Conservation (phyloP, 2,888 invertebrate genomes). For the Caradrina clavipalpis region DNA sequence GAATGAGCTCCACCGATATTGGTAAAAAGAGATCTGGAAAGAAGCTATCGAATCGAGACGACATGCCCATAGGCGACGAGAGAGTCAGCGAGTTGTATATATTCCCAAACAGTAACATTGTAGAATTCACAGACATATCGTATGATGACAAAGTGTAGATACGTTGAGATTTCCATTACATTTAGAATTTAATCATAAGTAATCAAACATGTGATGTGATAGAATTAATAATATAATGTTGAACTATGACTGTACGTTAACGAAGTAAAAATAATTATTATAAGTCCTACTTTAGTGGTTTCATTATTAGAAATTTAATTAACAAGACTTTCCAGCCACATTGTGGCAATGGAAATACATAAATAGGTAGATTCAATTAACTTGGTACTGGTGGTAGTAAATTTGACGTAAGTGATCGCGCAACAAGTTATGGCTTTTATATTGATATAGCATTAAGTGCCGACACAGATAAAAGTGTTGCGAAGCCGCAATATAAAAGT, state of each 20-base stretch:
- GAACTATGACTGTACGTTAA: constrained; percentile 49
- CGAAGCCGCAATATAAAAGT: no score
- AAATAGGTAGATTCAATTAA: neutral
- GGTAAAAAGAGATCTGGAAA: constrained; percentile 71
- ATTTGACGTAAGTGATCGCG: neutral
- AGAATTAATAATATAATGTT: constrained; percentile 54
- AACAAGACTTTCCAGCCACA: neutral
- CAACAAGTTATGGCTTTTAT: neutral
- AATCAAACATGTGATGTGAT: constrained; percentile 69
- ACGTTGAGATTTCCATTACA: constrained; percentile 61
- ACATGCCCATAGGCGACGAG: constrained; percentile 81
- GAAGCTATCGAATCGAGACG: constrained; percentile 70
- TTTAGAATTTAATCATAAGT: constrained; percentile 57
- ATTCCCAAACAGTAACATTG: constrained; percentile 87
- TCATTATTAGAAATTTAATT: constrained; percentile 9
- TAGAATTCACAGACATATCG: constrained; percentile 86
- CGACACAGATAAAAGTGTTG: no score
- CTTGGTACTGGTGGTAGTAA: neutral
- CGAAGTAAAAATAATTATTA: constrained; percentile 49
- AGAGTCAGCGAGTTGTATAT: constrained; percentile 86
- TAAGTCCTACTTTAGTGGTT: constrained; percentile 29
- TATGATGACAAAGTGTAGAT: constrained; percentile 87
- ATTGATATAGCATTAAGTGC: neutral
- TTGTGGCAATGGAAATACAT: neutral
- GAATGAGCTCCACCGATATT: constrained; percentile 66